Conservation (phyloP, 2,888 invertebrate genomes). For the Spicauda simplicius region DNA sequence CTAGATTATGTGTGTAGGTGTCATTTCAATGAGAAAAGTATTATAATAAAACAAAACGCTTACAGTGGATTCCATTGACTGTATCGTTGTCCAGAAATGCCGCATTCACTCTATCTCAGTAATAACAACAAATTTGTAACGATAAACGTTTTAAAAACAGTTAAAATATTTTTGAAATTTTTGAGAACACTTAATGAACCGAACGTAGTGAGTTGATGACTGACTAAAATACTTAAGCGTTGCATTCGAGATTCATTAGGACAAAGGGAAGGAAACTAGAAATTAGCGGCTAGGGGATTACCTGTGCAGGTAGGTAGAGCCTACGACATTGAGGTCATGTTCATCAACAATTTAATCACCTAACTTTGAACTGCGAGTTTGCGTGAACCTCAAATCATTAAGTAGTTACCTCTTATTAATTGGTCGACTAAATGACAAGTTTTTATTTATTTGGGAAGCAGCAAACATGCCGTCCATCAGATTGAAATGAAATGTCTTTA, state of each 20-base stretch:
- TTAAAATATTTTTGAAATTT: no score
- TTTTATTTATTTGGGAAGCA: no score
- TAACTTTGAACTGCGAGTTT: not conserved
- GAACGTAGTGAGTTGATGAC: not conserved
- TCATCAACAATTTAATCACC: not conserved
- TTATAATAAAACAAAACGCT: no score
- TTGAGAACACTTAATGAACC: not conserved
- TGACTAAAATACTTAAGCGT: not conserved
- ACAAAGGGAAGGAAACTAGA: not conserved
- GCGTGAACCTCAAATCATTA: no score
- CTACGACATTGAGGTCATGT: not conserved
- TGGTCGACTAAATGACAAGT: no score
- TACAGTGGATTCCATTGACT: no score
- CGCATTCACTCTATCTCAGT: not conserved
- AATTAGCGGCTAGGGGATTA: not conserved
- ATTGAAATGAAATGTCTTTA: no score
- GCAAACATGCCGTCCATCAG: no score
- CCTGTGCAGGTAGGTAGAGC: not conserved
- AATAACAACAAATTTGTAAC: not conserved
- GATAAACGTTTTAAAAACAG: not conserved
- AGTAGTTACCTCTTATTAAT: no score
- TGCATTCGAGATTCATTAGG: not conserved
- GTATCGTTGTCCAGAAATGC: no score
- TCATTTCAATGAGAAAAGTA: no score
- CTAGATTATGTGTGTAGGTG: no score